Percentiles rank a stretch among this genome's conserved stretches.
Conservation (phyloP, 2,888 invertebrate species). For the Fragum sueziense region DNA sequence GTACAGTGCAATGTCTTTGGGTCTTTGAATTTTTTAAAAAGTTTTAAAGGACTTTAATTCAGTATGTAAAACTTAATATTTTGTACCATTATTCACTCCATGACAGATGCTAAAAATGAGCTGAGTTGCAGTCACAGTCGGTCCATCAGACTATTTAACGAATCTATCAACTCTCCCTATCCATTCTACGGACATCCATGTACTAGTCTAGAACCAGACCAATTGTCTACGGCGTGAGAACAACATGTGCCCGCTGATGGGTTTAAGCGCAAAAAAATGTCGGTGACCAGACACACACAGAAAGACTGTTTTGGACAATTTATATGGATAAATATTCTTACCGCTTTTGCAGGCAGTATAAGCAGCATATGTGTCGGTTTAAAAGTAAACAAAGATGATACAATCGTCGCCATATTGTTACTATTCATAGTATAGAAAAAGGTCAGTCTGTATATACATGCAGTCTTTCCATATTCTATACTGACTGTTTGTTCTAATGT, state of each 20-base stretch:
- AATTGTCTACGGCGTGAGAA: conserved; percentile 58
- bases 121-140: conserved; percentile 69
- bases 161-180: conserved; percentile 65
- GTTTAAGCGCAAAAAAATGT: conserved; percentile 62
- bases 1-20: too few relatives aligned
- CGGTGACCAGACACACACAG: conserved; percentile 45
- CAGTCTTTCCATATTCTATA: neutral
- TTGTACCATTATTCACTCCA: too few relatives aligned
- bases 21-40: too few relatives aligned
- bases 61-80: too few relatives aligned
- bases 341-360: neutral
- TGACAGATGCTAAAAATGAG: conserved; percentile 57
- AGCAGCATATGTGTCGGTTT: neutral
- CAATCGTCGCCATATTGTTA: too few relatives aligned
- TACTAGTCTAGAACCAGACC: conserved; percentile 38
- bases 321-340: too few relatives aligned
- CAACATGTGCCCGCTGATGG: conserved; percentile 61
- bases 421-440: too few relatives aligned
- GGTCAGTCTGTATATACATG: too few relatives aligned
- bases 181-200: conserved; percentile 63
- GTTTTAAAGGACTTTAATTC: too few relatives aligned
- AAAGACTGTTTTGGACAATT: too few relatives aligned
- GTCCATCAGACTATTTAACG: conserved; percentile 62
- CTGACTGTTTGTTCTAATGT: neutral
- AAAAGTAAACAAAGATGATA: too few relatives aligned